Base-by-base conservation (phyloP, 1,140 invertebrate genomes). In the Drosophila punjabiensis region DNA sequence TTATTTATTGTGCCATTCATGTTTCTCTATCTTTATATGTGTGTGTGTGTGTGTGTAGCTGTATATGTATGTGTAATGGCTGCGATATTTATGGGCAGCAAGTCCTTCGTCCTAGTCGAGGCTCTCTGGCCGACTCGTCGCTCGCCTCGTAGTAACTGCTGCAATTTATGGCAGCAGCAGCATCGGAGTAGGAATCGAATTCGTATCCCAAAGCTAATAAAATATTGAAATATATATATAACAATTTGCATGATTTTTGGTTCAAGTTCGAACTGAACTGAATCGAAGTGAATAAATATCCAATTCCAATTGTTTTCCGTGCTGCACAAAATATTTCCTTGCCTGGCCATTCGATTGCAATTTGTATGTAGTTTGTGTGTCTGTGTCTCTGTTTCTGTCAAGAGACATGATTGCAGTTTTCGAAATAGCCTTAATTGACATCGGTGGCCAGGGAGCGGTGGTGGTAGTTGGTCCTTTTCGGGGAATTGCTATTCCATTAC, bases 221-320 rank as follows among this genome's bases (percentile, higher is more conserved):
- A 88, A 88, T 85, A 88, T 89, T 89, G 84, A 89, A 89, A 89
- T 89, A 89, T 81, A 89, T 81, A 74, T 74, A 74, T 78, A 83
- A 84, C 65, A 78, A 89, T 81, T 81, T 65, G 47, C 78, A 89
- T 89, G 79, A 87, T 82, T 82, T 87, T 67, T 63, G 62, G 56
- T 75, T 65, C 50, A 81, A 81, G 56, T 83, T 73, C 16, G 24
- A 24, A 24, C 24, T 53, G 24, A 24, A 24, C 24, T 53, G n/a
- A 13, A 14, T 4, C 28, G 9, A 74, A 48, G 41, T 48, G 70
- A 52, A 74, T 74, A 74, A 74, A 74, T 73, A 73, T 73, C 30
- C 67, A 48, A 73, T 70, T 70, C 30, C 47, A 61, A 74, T 74
- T 53, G 68, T 62, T 74, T 74, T 73, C 53, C 53, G 16, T 53